phyloP scores from a whole-genome alignment of 2,113 vertebrate genomes.

The Tupaia tana region DNA sequence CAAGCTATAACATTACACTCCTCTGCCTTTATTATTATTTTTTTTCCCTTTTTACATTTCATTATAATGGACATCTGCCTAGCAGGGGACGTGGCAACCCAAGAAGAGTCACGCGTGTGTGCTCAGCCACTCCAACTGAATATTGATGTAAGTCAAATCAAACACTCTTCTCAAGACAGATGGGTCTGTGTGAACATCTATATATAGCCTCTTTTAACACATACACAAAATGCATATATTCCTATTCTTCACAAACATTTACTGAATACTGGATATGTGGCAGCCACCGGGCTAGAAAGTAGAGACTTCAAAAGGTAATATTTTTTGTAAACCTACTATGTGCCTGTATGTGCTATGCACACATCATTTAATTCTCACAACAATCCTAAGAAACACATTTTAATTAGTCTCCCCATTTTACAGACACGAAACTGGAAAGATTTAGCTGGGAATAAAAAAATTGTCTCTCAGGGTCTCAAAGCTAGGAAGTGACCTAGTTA shows the following conservation, averaged over 20 bases:
- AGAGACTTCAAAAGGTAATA: background rate
- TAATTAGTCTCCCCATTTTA: constrained; percentile 24
- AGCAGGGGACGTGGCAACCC: constrained; percentile 66
- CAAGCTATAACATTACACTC: constrained; percentile 75
- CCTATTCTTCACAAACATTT: constrained; percentile 37
- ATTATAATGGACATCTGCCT: constrained; percentile 81
- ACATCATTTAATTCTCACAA: background rate
- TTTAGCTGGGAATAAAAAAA: background rate
- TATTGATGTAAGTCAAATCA: constrained; percentile 57
- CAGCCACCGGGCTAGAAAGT: background rate
- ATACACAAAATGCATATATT: constrained; percentile 27
- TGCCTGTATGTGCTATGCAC: background rate
- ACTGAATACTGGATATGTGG: constrained; percentile 19
- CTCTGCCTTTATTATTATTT: constrained; percentile 81
- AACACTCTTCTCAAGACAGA: constrained; percentile 54
- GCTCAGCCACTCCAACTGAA: background rate
- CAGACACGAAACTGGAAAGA: constrained; percentile 25
- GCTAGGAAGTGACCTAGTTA: constrained; percentile 43
- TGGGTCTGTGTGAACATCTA: background rate
- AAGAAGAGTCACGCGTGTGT: constrained; percentile 52
- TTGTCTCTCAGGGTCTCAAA: background rate
- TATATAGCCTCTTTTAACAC: constrained; percentile 58
- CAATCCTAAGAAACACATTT: background rate
- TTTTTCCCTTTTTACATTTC: constrained; percentile 66
- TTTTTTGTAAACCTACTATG: constrained; percentile 8